Conservation (phyloP, 2,113 vertebrate species). For the Pangasianodon gigas region DNA sequence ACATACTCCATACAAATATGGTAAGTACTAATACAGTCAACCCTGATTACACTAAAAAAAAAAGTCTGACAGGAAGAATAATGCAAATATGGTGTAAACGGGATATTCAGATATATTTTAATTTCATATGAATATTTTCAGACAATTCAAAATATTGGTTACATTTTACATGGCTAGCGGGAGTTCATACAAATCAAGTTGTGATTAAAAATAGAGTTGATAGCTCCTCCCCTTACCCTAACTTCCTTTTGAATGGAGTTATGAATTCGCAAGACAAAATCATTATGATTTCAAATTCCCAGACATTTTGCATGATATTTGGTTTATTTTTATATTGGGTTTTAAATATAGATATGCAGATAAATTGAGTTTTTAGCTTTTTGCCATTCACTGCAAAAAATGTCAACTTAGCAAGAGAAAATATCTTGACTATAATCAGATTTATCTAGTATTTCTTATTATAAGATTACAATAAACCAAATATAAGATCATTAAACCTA, state of each 20-base stretch:
- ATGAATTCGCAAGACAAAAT: too few species aligned
- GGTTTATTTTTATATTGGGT: neutral
- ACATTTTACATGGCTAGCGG: too few species aligned
- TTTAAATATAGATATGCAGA: neutral
- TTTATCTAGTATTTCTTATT: too few species aligned
- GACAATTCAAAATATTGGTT: neutral
- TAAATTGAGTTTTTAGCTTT: neutral
- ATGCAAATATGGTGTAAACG: neutral
- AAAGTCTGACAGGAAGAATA: neutral
- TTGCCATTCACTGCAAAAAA: neutral
- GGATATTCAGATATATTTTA: neutral
- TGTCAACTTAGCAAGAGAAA: too few species aligned
- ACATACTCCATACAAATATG: neutral
- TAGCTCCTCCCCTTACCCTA: too few species aligned
- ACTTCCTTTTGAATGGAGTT: too few species aligned
- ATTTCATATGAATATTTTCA: neutral
- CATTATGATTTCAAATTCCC: too few species aligned
- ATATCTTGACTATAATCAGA: too few species aligned
- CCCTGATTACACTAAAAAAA: neutral
- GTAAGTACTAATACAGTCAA: neutral
- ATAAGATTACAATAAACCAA: too few species aligned
- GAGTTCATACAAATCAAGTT: neutral
- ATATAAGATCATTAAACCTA: too few species aligned
- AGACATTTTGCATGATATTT: neutral
- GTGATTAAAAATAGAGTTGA: too few species aligned